Conservation (phyloP, 2,797 vertebrate genomes). For the Sitta carolinensis region DNA sequence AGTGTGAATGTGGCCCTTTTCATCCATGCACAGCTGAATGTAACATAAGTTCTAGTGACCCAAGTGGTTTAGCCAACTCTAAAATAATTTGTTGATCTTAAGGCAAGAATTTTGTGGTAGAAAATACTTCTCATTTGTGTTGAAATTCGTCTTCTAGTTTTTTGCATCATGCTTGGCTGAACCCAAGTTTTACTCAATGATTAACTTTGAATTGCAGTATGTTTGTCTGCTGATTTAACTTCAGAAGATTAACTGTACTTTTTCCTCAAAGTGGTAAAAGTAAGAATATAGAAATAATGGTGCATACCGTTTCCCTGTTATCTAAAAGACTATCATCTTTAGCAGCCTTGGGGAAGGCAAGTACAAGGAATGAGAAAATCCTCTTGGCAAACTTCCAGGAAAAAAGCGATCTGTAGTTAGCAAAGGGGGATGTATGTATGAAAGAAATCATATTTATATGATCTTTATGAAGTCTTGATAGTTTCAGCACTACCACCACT, state of each 20-base stretch:
- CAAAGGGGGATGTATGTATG: not conserved
- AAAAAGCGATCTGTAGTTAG: not conserved
- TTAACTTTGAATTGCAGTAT: not conserved
- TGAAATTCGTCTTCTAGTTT: not conserved
- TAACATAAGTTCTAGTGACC: not conserved
- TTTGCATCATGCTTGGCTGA: not conserved
- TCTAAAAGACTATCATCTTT: not conserved
- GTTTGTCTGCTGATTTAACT: not conserved
- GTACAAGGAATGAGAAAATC: not conserved
- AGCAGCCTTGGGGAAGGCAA: conserved; percentile 5
- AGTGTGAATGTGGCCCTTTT: not conserved
- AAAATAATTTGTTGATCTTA: not conserved
- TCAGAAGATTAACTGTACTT: not conserved
- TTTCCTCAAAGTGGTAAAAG: not conserved
- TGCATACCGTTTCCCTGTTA: not conserved
- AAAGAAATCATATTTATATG: not conserved
- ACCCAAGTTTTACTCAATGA: not conserved
- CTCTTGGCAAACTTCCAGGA: not conserved
- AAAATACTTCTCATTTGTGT: not conserved
- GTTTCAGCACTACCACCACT: not conserved
- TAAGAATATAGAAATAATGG: not conserved
- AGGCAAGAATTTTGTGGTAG: not conserved
- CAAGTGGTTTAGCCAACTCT: not conserved
- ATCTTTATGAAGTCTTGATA: not conserved
- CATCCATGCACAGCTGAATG: not conserved